Percentiles rank a stretch among this genome's conserved stretches.
Evolutionary conservation across 2,888 invertebrate genomes (phyloP).

Genomic region (Drosophila crucigera): DNA sequence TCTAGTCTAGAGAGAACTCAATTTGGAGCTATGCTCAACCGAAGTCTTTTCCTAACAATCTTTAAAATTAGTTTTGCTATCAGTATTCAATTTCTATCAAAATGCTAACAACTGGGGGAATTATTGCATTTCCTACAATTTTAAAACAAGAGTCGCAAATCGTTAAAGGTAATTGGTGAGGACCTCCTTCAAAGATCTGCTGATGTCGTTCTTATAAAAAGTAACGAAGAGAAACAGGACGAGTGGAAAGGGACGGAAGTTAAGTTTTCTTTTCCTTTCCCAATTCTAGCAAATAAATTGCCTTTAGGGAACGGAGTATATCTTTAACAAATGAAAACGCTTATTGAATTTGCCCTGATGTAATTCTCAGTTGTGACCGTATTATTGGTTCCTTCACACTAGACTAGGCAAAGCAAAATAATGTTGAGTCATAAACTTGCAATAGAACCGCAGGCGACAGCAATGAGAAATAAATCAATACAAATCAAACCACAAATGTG

Average conservation of each 20-base stretch:
- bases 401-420: neutral
- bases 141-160: neutral
- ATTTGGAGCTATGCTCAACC: neutral
- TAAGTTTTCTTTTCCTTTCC: neutral
- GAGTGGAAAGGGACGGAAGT: neutral
- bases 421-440: neutral
- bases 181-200: neutral
- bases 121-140: neutral
- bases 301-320: neutral
- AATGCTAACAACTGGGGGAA: neutral
- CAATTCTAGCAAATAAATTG: neutral
- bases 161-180: neutral
- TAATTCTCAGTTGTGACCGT: neutral
- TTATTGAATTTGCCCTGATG: neutral
- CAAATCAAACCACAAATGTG: neutral
- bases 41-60: neutral
- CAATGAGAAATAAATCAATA: neutral
- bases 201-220: neutral
- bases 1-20: neutral
- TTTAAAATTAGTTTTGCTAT: neutral
- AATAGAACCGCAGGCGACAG: constrained; percentile 1
- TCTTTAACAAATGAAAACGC: constrained; percentile 1
- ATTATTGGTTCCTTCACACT: neutral
- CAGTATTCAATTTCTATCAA: neutral
- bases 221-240: neutral